Conservation (phyloP, 1,140 invertebrate genomes). For the Mamestra configurata region DNA sequence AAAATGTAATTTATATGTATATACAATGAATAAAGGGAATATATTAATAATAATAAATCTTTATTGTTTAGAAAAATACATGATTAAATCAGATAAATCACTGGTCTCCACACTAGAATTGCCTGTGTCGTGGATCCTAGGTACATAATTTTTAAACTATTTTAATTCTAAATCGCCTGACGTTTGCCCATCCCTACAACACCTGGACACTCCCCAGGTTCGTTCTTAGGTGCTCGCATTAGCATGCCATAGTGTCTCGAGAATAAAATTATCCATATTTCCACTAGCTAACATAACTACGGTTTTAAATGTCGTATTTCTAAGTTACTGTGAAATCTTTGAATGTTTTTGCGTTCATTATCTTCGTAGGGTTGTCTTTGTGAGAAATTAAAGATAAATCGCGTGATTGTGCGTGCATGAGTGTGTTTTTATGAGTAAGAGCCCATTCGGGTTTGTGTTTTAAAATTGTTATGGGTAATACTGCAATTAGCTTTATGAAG, state of each 20-base stretch:
- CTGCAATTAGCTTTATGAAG: too few relatives aligned
- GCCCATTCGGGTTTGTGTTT: too few relatives aligned
- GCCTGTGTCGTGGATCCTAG: too few relatives aligned
- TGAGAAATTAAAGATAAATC: conserved; percentile 18
- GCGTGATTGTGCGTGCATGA: not conserved
- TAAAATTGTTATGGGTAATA: too few relatives aligned
- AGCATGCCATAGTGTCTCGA: conserved; percentile 49
- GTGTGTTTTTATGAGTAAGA: too few relatives aligned
- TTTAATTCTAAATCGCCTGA: not conserved
- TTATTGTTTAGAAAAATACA: too few relatives aligned
- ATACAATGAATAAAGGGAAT: too few relatives aligned
- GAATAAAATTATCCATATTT: conserved; percentile 52
- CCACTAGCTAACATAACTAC: conserved; percentile 37
- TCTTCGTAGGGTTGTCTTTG: conserved; percentile 5
- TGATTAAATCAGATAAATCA: too few relatives aligned
- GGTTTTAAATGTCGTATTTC: conserved; percentile 45
- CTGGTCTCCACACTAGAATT: too few relatives aligned
- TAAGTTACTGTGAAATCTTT: conserved; percentile 47
- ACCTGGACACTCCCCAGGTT: conserved; percentile 37
- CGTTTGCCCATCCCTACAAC: not conserved
- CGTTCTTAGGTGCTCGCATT: conserved; percentile 49
- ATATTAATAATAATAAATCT: too few relatives aligned
- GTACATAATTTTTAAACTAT: too few relatives aligned
- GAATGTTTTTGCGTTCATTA: conserved; percentile 47
- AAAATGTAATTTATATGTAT: too few relatives aligned